These are phyloP conservation scores for Sebastes iracundus DNA, from an alignment of 2,797 vertebrate species.

Conservation along the genomic window DNA sequence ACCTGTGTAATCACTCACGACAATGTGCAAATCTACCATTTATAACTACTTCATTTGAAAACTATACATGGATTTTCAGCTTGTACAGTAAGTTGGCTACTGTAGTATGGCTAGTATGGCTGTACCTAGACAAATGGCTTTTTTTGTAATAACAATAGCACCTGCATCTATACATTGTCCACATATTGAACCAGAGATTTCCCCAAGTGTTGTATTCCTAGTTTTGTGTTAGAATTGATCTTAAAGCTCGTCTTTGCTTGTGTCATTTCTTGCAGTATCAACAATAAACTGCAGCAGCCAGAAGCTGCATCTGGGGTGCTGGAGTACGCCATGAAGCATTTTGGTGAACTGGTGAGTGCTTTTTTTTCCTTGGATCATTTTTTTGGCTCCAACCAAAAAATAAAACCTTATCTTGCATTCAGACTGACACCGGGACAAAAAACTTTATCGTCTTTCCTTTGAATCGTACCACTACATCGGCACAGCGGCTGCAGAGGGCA, in stretches of 20 bases:
- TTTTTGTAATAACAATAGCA: neutral
- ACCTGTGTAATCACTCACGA: neutral
- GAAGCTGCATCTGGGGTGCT: constrained; percentile 97
- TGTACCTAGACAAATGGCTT: neutral
- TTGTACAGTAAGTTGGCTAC: neutral
- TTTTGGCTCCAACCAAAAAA: neutral
- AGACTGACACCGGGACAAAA: neutral
- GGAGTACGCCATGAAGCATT: constrained; percentile 99
- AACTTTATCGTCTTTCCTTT: neutral
- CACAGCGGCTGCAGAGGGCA: neutral
- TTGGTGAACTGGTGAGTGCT: constrained; percentile 94
- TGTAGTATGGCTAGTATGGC: too few species aligned
- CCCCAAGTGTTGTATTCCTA: neutral
- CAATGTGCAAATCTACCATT: neutral
- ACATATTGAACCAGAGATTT: neutral
- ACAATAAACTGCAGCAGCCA: constrained; percentile 98
- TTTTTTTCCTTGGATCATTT: neutral
- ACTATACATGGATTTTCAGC: neutral
- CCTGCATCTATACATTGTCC: neutral
- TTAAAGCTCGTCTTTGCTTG: constrained; percentile 17
- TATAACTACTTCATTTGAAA: neutral
- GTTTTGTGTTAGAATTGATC: neutral
- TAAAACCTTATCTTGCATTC: neutral
- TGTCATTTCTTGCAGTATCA: constrained; percentile 88
- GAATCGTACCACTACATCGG: neutral